Base-by-base conservation (phyloP, 2,888 invertebrate species). In the Deilephila porcellus region DNA sequence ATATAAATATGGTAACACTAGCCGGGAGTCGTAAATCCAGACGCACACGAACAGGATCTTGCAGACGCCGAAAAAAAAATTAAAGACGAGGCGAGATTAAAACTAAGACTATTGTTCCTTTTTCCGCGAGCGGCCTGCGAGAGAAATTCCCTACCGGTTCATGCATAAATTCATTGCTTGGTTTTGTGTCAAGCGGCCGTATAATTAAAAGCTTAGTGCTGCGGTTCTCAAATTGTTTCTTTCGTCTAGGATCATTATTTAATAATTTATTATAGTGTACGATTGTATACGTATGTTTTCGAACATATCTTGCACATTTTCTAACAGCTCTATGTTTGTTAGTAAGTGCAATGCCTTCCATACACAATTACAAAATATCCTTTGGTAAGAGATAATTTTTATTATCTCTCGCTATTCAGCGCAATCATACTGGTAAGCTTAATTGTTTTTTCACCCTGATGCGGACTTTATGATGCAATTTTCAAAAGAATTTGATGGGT, bases 31-130 rank as follows among this genome's bases (percentile, higher is more conserved):
- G 74, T 87, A 86, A 86, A 89, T 87, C 88, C 86, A 81, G 86
- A 86, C 88, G 84, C 86, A 88, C 89, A 88, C 88, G 84, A 91
- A 92, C 93, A 86, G 89, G 93, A 91, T 91, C 84, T 82, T 79
- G 80, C 67, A 80, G 83, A 85, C 83, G 80, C 81, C 84, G 85
- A 87, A 88, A 85, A 89, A n/a, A 88, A 87, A 87, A 81, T 80
- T 76, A 83, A 85, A 83, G 67, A 67, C 83, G 80, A 85, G 81
- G 81, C 85, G 84, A 88, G 92, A 92, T 93, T 93, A 92, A 93
- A 92, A 90, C 91, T 91, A 90, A 92, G 88, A 91, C 93, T 92
- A 93, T 94, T 94, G 94, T 94, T 92, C 93, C 89, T 92, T 90
- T 92, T 88, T 88, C 82, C 84, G 52, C 72, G 59, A 73, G 72